Percentiles rank a stretch among this genome's conserved stretches.
Evolutionary conservation across 2,797 vertebrate species (phyloP).

Genomic region (Geotria australis): DNA sequence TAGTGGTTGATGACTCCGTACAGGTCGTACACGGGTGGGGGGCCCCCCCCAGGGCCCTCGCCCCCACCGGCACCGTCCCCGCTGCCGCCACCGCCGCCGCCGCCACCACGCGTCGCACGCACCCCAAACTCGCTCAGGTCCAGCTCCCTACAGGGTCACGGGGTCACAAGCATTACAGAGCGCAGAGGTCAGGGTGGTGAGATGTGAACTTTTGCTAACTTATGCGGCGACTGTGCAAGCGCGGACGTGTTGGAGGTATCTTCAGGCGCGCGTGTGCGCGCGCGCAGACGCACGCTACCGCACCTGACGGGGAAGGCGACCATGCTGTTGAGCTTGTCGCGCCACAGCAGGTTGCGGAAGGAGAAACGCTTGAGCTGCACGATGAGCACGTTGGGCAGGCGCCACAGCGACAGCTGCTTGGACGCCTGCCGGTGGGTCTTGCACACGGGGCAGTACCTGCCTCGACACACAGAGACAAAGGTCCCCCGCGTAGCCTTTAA

Average conservation of each 20-base stretch:
- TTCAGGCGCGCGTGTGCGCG: not conserved
- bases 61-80: too few relatives aligned
- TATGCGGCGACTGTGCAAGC: too few relatives aligned
- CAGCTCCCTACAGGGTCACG: constrained; percentile 25
- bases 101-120: too few relatives aligned
- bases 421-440: constrained; percentile 88
- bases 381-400: constrained; percentile 76
- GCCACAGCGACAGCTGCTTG: constrained; percentile 83
- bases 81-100: too few relatives aligned
- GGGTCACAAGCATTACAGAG: not conserved
- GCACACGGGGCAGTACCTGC: constrained; percentile 92
- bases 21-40: constrained; percentile 71
- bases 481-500: not conserved
- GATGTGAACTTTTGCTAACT: too few relatives aligned
- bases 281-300: not conserved
- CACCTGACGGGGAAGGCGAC: constrained; percentile 92
- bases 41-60: constrained; percentile 77
- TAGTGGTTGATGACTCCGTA: constrained; percentile 98
- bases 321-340: constrained; percentile 96
- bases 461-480: not conserved
- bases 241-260: not conserved
- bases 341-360: constrained; percentile 95
- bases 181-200: too few relatives aligned
- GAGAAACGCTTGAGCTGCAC: constrained; percentile 98
- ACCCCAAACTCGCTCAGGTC: constrained; percentile 77